A percentile compares a stretch with the other conserved stretches of the same genome.
Conservation (phyloP, 2,888 invertebrate species). For the Pasiphila rectangulata region DNA sequence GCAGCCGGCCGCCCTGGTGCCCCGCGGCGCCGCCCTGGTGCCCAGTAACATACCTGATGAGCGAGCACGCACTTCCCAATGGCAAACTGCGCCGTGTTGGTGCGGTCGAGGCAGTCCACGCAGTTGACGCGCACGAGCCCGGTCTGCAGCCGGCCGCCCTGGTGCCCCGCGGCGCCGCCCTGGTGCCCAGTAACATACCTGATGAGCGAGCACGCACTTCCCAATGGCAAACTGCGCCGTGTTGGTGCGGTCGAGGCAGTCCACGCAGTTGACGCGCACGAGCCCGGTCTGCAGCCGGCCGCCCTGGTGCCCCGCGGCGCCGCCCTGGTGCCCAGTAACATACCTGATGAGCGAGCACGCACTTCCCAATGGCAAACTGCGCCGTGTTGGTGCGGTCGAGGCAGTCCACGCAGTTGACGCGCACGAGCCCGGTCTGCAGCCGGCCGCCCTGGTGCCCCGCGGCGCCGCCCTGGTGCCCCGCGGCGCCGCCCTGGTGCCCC, state of each 20-base stretch:
- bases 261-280: conserved; percentile 98
- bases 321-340: too few relatives aligned
- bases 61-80: conserved; percentile 94
- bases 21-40: conserved; percentile 55
- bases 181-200: conserved; percentile 66
- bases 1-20: conserved; percentile 77
- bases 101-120: conserved; percentile 98
- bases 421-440: too few relatives aligned
- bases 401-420: conserved; percentile 99
- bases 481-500: conserved; percentile 62
- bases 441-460: too few relatives aligned
- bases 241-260: conserved; percentile 98
- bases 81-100: conserved; percentile 99
- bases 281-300: conserved; percentile 87
- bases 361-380: conserved; percentile 98
- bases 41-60: conserved; percentile 78
- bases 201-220: conserved; percentile 90
- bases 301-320: conserved; percentile 63
- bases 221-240: conserved; percentile 99
- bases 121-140: conserved; percentile 97
- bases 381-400: conserved; percentile 99
- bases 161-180: conserved; percentile 61
- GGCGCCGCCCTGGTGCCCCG: too few relatives aligned
- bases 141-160: conserved; percentile 83
- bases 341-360: too few relatives aligned